Evolutionary conservation across 2,797 vertebrate species (phyloP).

Genomic region (Ataeniobius toweri): DNA sequence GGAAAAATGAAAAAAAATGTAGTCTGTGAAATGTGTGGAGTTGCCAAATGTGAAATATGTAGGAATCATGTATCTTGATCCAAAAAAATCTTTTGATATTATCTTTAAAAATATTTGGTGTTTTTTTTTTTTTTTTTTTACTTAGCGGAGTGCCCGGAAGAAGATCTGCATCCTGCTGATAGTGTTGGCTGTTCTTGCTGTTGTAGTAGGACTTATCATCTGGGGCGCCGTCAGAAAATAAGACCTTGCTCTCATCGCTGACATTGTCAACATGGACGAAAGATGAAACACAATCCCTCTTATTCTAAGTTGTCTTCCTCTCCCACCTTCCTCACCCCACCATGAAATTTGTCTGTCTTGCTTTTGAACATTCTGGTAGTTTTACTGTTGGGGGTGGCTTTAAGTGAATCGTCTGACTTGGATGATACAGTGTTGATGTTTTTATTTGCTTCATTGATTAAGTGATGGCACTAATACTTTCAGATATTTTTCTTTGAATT

Average conservation of each 20-base stretch:
- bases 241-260: slow-evolving; percentile 17
- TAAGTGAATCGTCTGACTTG: slow-evolving; percentile 15
- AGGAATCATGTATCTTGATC: background rate
- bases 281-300: slow-evolving; percentile 5
- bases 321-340: background rate
- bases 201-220: slow-evolving; percentile 82
- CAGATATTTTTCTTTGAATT: background rate
- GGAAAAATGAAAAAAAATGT: background rate
- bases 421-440: background rate
- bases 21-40: no score
- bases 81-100: background rate
- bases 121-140: slow-evolving; percentile 3
- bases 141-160: slow-evolving; percentile 89
- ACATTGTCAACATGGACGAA: slow-evolving; percentile 12
- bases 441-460: background rate
- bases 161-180: slow-evolving; percentile 91
- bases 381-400: slow-evolving; percentile 15
- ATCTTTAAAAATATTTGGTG: background rate
- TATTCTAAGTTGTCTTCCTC: background rate
- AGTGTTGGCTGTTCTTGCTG: slow-evolving; percentile 74
- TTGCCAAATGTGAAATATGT: background rate
- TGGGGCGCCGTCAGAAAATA: slow-evolving; percentile 58
- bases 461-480: background rate
- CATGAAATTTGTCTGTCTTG: background rate
- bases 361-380: slow-evolving; percentile 11